Evolutionary conservation across 2,888 invertebrate genomes (phyloP), one percentile per base, ranked within the genome.

Genomic region (Graphium colonna): DNA sequence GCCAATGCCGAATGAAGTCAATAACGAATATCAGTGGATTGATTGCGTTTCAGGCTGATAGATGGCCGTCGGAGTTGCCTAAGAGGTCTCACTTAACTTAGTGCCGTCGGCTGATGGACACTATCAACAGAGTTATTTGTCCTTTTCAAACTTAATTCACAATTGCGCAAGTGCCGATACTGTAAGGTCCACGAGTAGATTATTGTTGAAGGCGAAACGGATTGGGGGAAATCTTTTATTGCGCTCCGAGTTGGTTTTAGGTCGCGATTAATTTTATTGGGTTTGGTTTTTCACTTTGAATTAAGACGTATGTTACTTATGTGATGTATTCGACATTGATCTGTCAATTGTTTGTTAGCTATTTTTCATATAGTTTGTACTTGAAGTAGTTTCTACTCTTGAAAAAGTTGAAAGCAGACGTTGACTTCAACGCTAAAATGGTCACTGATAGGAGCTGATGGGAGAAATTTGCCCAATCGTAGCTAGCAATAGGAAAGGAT

Each of bases 1-100:
- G 10, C 39, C n/a, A n/a, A n/a, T n/a, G 47, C 36, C 42, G 38
- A 40, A 43, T 48, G 48, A 39, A 48, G 43, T 15, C 48, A 53
- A 48, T 53, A 53, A 53, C 53, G 28, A 47, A 52, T 49, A 48
- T 53, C 53, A 43, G 39, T 53, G 39, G 31, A 53, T 53, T 53
- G 43, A 53, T 53, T 9, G 48, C 17, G 13, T 38, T 52, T 46
- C 18, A 26, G 40, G 36, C 15, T 51, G 45, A 51, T 51, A 40
- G 39, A 38, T 12, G 36, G 16, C 42, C 31, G 53, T 53, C 43
- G 17, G 21, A 42, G 52, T 53, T 53, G 53, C 53, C 39, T 38
- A 53, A 53, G 50, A 42, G 41, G 42, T 47, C 52, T 48, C 43
- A 53, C 53, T 53, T 53, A 49, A 48, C 17, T 48, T 33, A 33